These are phyloP conservation scores for Hypomecis atomaria DNA, from an alignment of 2,888 invertebrate genomes.

Conservation along the genomic window DNA sequence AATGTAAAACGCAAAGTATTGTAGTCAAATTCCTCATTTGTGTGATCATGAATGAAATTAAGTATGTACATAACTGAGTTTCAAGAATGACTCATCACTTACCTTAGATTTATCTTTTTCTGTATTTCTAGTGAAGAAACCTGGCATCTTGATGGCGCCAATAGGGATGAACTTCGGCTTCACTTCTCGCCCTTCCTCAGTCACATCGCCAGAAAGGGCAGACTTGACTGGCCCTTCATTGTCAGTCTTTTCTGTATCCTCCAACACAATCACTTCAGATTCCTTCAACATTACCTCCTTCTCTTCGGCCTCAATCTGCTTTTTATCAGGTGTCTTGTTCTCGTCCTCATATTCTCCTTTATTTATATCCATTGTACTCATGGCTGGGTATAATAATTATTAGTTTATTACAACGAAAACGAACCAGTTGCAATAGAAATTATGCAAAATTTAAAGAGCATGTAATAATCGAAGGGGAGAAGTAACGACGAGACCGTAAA, in stretches of 20 bases:
- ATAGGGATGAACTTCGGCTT: conserved; percentile 93
- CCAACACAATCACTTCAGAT: conserved; percentile 73
- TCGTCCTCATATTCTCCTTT: conserved; percentile 72
- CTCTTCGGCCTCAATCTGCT: conserved; percentile 87
- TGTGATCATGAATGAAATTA: background rate
- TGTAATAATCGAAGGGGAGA: conserved; percentile 10
- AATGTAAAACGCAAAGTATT: too few relatives aligned
- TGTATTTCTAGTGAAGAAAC: conserved; percentile 91
- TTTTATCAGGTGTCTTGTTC: conserved; percentile 85
- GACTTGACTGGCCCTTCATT: conserved; percentile 78
- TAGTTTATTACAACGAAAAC: conserved; percentile 13
- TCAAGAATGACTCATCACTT: conserved; percentile 31
- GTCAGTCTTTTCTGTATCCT: conserved; percentile 76
- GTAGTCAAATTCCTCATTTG: too few relatives aligned
- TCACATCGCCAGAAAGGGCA: conserved; percentile 82
- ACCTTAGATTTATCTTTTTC: conserved; percentile 90
- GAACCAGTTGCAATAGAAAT: conserved; percentile 4
- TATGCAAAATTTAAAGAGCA: conserved; percentile 1
- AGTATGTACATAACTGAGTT: background rate
- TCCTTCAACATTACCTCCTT: conserved; percentile 86
- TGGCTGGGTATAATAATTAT: conserved; percentile 44
- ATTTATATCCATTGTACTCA: conserved; percentile 73
- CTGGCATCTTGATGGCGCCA: conserved; percentile 95
- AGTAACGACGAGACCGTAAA: conserved; percentile 13
- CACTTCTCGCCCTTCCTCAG: conserved; percentile 89